Evolutionary conservation across 2,888 invertebrate species (phyloP), one percentile per base, ranked within the genome.

Genomic region (Phyllotreta striolata): DNA sequence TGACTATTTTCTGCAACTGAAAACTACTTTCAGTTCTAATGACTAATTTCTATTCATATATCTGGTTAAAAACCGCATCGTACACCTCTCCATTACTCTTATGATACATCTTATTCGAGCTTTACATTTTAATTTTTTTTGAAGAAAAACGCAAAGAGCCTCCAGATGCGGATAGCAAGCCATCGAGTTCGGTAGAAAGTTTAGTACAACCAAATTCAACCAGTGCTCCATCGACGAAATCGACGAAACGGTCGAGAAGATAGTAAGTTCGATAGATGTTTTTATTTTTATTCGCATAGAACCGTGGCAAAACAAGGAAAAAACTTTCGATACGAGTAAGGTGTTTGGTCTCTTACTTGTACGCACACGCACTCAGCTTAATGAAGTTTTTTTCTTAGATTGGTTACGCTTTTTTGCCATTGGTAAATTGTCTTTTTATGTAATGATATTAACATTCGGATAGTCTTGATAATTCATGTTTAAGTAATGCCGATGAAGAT

Each of bases 121-220:
- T n/a, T n/a, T 7, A 39, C 10, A 13, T 24, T 38, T 57, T 9
- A n/a, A 10, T 41, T 57, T 52, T 51, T 76, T 73, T 84, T 83
- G 14, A 85, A 89, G 91, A 91, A 85, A 91, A 92, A 82, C 90
- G 92, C 81, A 92, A 92, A 85, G 92, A 92, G 80, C 91, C 92
- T 6, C 91, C 92, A 81, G 91, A 92, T 79, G 89, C 82, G 71
- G 87, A 87, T 69, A 85, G 86, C 41, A 87, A 87, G 75, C 85
- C 87, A 40, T 86, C 86, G 63, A 86, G 86, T 79, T 82, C 85
- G 40, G 83, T 84, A 70, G 84, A 83, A 70, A 84, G 83, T 72
- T 82, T 84, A 72, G 84, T 83, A 70, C 84, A 84, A 71, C 83
- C 85, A 65, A 84, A 85, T 73, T 84, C 86, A 61, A 86, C 85